Evolutionary conservation across 2,797 vertebrate species (phyloP), one percentile per base, ranked within the genome.

Genomic region (Sebastes reedi): DNA sequence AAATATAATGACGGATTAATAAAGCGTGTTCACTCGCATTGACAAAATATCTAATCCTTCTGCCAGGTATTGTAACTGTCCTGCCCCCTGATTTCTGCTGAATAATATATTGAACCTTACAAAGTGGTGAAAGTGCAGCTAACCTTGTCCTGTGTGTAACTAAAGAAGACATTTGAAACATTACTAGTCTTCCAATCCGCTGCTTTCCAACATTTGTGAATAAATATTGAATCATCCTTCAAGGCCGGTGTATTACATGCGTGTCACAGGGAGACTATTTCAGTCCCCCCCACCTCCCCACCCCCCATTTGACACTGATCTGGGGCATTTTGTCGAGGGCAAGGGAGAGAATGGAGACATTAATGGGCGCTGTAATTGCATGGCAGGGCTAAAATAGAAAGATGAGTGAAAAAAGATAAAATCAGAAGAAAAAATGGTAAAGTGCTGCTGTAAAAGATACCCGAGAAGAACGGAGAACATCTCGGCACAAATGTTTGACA

Each of bases 301-400:
- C 89, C 86, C 27, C 88, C 85, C 16, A 61, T 92, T 68, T 91
- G 86, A 88, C 81, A 86, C 46, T 82, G 91, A 92, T 94, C 84
- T 34, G 70, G 64, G 76, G 39, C 85, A 85, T 88, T 80, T 91
- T 91, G 83, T 75, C 61, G 75, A 91, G 81, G 79, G 79, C 66
- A 75, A 73, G 80, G 89, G 86, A 89, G 39, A 93, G 75, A 24
- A 91, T 27, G 76, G 87, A 93, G 82, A 83, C 89, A 81, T 88
- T 93, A 91, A 91, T 87, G 87, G 88, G 56, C 70, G 79, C 54
- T 56, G 69, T 94, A 94, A 95, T 88, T 94, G 60, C 80, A 86
- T 60, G 83, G 90, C 62, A 61, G 72, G 61, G 73, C 83, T 87
- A 90, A 95, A 89, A 94, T 87, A 90, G 92, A 95, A 93, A 95